These are phyloP conservation scores for Minunthozetes semirufus DNA, from an alignment of 2,888 invertebrate genomes.

Conservation along the genomic window DNA sequence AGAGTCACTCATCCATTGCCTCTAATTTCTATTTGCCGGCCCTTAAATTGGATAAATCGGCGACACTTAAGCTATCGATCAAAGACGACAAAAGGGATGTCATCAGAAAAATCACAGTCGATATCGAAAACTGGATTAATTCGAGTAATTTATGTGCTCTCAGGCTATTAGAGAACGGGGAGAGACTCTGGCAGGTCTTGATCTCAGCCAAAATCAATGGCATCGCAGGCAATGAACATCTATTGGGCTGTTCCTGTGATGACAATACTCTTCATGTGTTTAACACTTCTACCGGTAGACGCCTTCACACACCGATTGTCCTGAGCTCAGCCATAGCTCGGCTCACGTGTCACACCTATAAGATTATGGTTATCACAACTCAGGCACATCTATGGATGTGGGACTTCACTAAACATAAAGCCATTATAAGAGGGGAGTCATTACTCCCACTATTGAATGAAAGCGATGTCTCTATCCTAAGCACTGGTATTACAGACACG, in stretches of 20 bases:
- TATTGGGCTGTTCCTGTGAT: conserved; percentile 56
- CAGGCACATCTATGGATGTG: conserved; percentile 39
- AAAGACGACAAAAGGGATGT: neutral
- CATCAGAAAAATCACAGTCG: conserved; percentile 37
- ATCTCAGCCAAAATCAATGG: conserved; percentile 45
- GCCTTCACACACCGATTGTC: conserved; percentile 55
- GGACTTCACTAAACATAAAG: conserved; percentile 50
- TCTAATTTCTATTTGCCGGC: conserved; percentile 45
- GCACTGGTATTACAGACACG: conserved; percentile 59
- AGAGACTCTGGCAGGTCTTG: conserved; percentile 46
- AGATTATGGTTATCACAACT: conserved; percentile 56
- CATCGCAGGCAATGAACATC: conserved; percentile 46
- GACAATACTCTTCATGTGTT: conserved; percentile 63
- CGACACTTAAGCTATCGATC: neutral
- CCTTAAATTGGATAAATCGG: conserved; percentile 14
- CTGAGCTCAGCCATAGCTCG: conserved; percentile 58
- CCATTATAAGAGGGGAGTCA: conserved; percentile 55
- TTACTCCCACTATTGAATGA: conserved; percentile 51
- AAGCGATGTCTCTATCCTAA: conserved; percentile 53
- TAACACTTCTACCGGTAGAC: conserved; percentile 50
- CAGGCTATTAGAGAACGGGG: conserved; percentile 3
- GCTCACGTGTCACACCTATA: conserved; percentile 50
- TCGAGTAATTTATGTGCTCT: conserved; percentile 38
- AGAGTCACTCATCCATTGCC: conserved; percentile 25
- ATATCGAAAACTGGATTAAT: conserved; percentile 47